These are phyloP conservation scores for Microcebus tavaratra DNA, from an alignment of 2,113 vertebrate genomes.

Conservation along the genomic window DNA sequence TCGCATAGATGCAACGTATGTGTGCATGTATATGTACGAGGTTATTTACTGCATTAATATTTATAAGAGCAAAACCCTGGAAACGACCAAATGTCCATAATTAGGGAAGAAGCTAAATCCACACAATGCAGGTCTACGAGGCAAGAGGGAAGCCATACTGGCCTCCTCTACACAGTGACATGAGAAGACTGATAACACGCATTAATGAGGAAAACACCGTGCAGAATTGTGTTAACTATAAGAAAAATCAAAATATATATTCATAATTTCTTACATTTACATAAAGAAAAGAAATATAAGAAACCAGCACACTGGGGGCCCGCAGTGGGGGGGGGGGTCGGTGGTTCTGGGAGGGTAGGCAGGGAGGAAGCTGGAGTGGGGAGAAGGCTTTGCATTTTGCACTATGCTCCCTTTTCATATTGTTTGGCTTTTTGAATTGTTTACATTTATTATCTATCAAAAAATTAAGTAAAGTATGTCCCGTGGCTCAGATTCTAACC, in stretches of 20 bases:
- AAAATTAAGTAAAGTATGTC: neutral
- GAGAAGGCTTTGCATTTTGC: neutral
- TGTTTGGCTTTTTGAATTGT: neutral
- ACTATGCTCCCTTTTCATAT: neutral
- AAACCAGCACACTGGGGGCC: neutral
- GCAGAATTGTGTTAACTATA: neutral
- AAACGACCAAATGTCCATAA: neutral
- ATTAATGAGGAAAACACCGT: neutral
- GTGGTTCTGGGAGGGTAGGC: neutral
- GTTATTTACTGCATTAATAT: neutral
- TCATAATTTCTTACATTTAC: neutral
- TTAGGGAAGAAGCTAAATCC: neutral
- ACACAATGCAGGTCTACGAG: neutral
- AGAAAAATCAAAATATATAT: neutral
- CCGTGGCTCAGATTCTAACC: neutral
- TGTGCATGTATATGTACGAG: neutral
- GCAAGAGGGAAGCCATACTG: neutral
- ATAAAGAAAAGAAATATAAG: neutral
- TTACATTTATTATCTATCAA: neutral
- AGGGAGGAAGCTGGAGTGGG: no score
- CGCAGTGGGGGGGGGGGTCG: no score
- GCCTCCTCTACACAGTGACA: neutral
- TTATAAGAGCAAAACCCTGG: neutral
- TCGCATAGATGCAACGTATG: rapidly evolving
- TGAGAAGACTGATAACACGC: neutral